Conservation (phyloP, 2,888 invertebrate species). For the Melanchra persicariae region DNA sequence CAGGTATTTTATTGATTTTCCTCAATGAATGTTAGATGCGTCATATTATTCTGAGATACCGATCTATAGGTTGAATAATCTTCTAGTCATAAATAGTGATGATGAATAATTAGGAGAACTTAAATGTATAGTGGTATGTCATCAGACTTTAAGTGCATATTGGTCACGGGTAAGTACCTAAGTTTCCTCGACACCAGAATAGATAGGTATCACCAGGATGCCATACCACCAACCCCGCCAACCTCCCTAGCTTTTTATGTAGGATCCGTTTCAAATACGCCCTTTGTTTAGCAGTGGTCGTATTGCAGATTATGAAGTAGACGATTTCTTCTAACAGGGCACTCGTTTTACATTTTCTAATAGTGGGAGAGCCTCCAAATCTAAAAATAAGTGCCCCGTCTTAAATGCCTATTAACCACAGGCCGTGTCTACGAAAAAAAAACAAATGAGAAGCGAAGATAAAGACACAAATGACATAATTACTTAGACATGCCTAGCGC, state of each 20-base stretch:
- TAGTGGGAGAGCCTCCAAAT: too few relatives aligned
- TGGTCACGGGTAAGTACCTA: not conserved
- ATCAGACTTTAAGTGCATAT: not conserved
- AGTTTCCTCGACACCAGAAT: not conserved
- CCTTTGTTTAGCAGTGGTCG: too few relatives aligned
- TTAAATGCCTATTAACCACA: too few relatives aligned
- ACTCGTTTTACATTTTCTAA: not conserved
- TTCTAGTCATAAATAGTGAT: not conserved
- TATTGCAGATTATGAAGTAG: not conserved
- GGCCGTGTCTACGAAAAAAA: not conserved
- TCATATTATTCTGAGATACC: constrained; percentile 27
- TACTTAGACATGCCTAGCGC: too few relatives aligned
- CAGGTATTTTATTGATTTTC: constrained; percentile 25
- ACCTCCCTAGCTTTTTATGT: not conserved
- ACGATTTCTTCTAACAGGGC: not conserved
- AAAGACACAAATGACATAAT: not conserved
- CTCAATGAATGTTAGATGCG: constrained; percentile 5
- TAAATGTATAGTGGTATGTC: not conserved
- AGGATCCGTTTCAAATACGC: too few relatives aligned
- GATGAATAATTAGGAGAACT: not conserved
- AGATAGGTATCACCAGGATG: not conserved
- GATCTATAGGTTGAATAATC: constrained; percentile 3
- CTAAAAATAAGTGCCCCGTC: not conserved
- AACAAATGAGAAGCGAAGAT: not conserved
- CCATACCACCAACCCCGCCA: not conserved